These are phyloP conservation scores for Sterrhoptilus dennistouni DNA, from an alignment of 2,113 vertebrate genomes.

Conservation along the genomic window DNA sequence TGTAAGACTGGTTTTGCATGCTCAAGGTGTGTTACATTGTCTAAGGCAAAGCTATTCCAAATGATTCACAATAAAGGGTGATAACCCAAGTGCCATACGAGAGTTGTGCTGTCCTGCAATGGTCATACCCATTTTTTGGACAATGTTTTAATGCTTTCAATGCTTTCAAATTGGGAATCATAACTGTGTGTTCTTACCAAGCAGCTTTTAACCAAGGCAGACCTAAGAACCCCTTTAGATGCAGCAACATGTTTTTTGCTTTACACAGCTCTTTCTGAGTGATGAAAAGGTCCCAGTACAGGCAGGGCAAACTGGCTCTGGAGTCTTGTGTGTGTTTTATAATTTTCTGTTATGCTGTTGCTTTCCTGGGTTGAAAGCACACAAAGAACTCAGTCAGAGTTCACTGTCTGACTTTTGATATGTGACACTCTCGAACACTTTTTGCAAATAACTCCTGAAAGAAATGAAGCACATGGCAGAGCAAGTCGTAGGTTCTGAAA, in stretches of 20 bases:
- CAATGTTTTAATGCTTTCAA: background rate
- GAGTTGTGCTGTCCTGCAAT: background rate
- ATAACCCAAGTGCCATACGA: background rate
- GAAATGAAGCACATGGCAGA: background rate
- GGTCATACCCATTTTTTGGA: background rate
- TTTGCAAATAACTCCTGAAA: background rate
- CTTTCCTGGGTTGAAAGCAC: background rate
- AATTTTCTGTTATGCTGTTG: background rate
- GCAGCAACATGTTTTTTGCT: background rate
- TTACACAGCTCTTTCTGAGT: background rate
- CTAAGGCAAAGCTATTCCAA: background rate
- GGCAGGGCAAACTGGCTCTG: accelerated
- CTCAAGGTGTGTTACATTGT: background rate
- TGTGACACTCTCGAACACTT: background rate
- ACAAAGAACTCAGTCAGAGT: background rate
- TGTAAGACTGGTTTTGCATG: background rate
- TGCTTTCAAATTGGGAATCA: background rate
- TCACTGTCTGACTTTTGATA: background rate
- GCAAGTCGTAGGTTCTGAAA: background rate
- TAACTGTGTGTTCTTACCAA: background rate
- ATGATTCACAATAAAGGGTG: background rate
- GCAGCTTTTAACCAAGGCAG: background rate
- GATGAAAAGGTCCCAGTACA: background rate
- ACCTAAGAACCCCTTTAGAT: background rate
- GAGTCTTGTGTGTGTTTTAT: background rate